Conservation (phyloP, 37 sponge, comb jelly and placozoan genomes). For the Crambe crambe region DNA sequence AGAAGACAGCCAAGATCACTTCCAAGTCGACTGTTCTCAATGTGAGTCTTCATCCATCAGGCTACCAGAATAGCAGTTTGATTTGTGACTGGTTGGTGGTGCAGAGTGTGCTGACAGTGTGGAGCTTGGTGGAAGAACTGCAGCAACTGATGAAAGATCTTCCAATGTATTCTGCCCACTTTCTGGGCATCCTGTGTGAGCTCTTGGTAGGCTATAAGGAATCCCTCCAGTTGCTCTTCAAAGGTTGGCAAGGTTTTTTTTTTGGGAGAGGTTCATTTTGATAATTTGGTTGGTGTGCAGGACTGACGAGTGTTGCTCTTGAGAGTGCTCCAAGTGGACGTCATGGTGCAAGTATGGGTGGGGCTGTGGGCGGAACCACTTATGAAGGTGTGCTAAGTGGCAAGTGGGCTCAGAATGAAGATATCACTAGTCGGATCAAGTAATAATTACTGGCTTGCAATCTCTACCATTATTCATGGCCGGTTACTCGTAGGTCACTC, state of each 20-base stretch:
- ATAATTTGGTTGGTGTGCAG: constrained; percentile 3
- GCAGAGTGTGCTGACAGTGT: constrained; percentile 85
- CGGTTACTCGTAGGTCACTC: constrained; percentile 12
- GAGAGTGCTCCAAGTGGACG: neutral
- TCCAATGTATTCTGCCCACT: constrained; percentile 77
- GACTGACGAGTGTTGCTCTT: constrained; percentile 1
- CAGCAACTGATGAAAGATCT: constrained; percentile 75
- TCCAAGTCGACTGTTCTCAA: constrained; percentile 45
- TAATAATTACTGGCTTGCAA: neutral
- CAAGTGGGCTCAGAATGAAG: constrained; percentile 65
- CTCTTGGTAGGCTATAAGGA: constrained; percentile 66
- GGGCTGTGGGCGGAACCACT: neutral
- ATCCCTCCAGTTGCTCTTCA: constrained; percentile 42
- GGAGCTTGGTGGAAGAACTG: constrained; percentile 72
- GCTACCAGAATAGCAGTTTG: neutral
- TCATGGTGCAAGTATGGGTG: neutral
- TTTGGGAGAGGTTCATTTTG: neutral
- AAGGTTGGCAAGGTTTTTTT: constrained; percentile 38
- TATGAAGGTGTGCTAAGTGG: constrained; percentile 53
- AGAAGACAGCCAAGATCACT: constrained; percentile 29
- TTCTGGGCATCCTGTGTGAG: constrained; percentile 64
- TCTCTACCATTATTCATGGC: too few species aligned
- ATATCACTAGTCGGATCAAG: constrained; percentile 49
- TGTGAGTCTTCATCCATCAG: constrained; percentile 20
- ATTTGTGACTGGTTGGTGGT: too few species aligned